Evolutionary conservation across 1,140 invertebrate genomes (phyloP).

Genomic region (Chelonus insularis): DNA sequence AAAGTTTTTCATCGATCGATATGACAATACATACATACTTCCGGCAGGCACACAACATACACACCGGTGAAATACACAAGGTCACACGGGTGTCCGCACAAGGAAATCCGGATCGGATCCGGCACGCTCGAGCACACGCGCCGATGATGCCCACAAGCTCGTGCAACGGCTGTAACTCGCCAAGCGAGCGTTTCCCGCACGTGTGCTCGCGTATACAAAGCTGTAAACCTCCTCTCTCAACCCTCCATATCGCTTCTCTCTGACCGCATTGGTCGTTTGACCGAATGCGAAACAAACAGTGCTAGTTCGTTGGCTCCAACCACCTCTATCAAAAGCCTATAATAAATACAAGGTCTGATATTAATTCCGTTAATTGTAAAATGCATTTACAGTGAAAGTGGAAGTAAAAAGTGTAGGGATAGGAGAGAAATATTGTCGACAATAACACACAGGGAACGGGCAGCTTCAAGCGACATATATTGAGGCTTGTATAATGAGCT

Average conservation of each 20-base stretch:
- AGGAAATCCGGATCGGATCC: conserved; percentile 53
- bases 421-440: conserved; percentile 3
- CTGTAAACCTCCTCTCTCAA: background rate
- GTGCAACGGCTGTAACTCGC: conserved; percentile 11
- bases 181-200: conserved; percentile 26
- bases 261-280: conserved; percentile 18
- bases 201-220: conserved; percentile 25
- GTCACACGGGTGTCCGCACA: conserved; percentile 49
- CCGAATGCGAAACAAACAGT: conserved; percentile 20
- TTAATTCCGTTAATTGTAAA: conserved; percentile 57
- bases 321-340: conserved; percentile 47
- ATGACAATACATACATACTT: conserved; percentile 41
- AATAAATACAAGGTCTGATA: conserved; percentile 49
- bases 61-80: conserved; percentile 48
- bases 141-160: conserved; percentile 20
- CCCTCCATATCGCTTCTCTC: conserved; percentile 5
- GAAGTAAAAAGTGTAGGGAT: conserved; percentile 3
- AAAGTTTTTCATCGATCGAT: conserved; percentile 34
- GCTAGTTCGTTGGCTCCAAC: background rate
- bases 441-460: background rate
- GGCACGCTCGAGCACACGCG: conserved; percentile 35
- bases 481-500: conserved; percentile 24
- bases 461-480: background rate
- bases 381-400: conserved; percentile 31
- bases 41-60: conserved; percentile 41